Base-by-base conservation (phyloP, 2,888 invertebrate species). In the Plagodis pulveraria region DNA sequence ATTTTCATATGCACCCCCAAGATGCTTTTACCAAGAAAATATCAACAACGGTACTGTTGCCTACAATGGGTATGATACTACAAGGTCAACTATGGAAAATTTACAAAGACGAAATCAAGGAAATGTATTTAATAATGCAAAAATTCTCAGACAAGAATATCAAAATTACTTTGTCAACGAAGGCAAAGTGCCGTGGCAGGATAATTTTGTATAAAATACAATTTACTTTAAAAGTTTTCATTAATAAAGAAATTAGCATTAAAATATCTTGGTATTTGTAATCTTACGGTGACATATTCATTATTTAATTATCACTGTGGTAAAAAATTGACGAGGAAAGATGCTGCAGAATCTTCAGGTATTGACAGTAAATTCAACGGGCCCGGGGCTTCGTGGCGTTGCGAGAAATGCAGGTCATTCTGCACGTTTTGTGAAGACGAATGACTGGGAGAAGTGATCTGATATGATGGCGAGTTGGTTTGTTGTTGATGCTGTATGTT, bases 11-110 rank as follows among this genome's bases (percentile, higher is more conserved):
- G 8, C 40, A 10, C 40, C 8, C 10, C 10, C 40, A 10, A 10
- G 10, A 22, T 43, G 12, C 45, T 42, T 42, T 43, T n/a, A 56
- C 49, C 38, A 41, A 54, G 42, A 56, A 49, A 36, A 56, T 22
- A 7, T 10, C 6, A 12, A 43, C 11, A 22, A 43, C 6, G 43
- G 43, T 9, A 43, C 43, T 22, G 12, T 22, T 22, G 43, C 43
- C 43, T 8, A 22, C 22, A 22, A 22, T 22, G 40, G 40, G 40
- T 40, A 10, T 10, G 10, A 40, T 40, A 10, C 40, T 22, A 22
- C 22, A 22, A 10, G 40, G 40, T 40, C 5, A 40, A 8, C 40
- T 10, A 40, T 40, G 40, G 10, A 10, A 8, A 8, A 8, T 10
- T 40, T 40, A 40, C 8, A 40, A 10, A 40, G 40, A 8, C 8